Percentiles rank a stretch among this genome's conserved stretches.
Conservation (phyloP, 2,888 invertebrate genomes). For the Patella pellucida region DNA sequence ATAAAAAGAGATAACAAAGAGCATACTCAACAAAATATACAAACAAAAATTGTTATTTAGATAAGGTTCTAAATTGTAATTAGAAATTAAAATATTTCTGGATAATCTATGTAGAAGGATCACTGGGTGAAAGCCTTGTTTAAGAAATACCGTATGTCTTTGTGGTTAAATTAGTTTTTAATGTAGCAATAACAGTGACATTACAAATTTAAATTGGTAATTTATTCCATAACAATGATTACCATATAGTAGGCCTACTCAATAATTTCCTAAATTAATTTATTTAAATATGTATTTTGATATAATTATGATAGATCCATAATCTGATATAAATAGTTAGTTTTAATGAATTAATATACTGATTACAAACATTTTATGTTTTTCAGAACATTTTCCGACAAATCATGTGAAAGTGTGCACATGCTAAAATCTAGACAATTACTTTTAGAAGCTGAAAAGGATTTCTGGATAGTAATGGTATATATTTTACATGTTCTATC, state of each 20-base stretch:
- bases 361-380: constrained; percentile 23
- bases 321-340: neutral
- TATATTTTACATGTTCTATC: constrained; percentile 15
- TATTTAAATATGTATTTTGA: neutral
- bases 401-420: constrained; percentile 86
- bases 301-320: neutral
- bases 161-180: neutral
- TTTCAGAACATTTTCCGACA: constrained; percentile 85
- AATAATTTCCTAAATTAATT: neutral
- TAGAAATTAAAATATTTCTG: neutral
- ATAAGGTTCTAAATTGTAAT: neutral
- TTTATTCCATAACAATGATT: no score
- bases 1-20: no score
- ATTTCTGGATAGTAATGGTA: constrained; percentile 93
- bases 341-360: neutral
- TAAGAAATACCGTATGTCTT: neutral
- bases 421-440: constrained; percentile 90
- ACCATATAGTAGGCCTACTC: neutral
- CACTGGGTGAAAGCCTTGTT: neutral
- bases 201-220: no score
- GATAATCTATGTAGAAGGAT: neutral
- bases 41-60: neutral
- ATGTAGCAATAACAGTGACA: no score
- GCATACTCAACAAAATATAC: no score
- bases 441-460: constrained; percentile 87